Evolutionary conservation across 2,113 vertebrate species (phyloP).

Genomic region (Ptychochromis oligacanthus): DNA sequence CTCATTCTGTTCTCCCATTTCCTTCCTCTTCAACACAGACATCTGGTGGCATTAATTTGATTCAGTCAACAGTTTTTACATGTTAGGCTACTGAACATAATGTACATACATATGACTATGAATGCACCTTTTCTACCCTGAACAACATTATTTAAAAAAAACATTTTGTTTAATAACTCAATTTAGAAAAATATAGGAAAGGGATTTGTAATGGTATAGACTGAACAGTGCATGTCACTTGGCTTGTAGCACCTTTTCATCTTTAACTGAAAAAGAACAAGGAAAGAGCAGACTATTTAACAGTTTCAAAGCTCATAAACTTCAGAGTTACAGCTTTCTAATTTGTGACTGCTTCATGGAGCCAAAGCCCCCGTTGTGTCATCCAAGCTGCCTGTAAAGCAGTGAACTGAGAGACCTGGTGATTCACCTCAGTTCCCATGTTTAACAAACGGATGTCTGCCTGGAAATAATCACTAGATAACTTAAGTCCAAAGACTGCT

Average conservation of each 20-base stretch:
- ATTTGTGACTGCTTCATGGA: background rate
- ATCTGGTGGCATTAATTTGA: constrained; percentile 22
- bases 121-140: too few relatives aligned
- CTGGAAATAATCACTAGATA: background rate
- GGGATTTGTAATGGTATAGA: background rate
- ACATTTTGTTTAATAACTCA: background rate
- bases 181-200: background rate
- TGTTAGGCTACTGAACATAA: background rate
- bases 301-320: background rate
- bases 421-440: background rate
- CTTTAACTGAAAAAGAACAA: background rate
- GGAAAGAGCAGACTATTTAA: background rate
- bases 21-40: constrained; percentile 16
- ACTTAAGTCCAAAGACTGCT: background rate
- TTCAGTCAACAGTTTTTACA: constrained; percentile 15
- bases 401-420: background rate
- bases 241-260: background rate
- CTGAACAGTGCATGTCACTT: background rate
- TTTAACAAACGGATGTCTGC: background rate
- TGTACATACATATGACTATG: too few relatives aligned
- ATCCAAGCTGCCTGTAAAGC: background rate
- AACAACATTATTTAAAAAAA: background rate
- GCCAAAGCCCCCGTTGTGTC: background rate
- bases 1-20: constrained; percentile 27
- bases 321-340: background rate